Conservation (phyloP, 2,888 invertebrate species). For the Lasioglossum marginatum region DNA sequence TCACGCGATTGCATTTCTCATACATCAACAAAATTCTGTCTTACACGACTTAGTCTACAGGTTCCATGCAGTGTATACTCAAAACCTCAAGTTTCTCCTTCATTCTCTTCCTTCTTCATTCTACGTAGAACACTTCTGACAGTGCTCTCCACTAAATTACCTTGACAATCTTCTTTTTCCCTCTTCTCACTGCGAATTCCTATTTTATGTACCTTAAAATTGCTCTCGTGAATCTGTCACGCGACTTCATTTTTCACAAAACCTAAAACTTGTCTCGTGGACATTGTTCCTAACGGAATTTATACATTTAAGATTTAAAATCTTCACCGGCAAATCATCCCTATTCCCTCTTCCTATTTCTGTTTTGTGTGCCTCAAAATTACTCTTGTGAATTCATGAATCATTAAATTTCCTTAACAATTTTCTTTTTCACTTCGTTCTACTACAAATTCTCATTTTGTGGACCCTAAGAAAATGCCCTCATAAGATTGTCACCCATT, state of each 20-base stretch:
- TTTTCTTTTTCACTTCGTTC: no score
- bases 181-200: background rate
- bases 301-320: background rate
- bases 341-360: background rate
- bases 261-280: background rate
- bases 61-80: background rate
- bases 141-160: background rate
- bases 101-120: background rate
- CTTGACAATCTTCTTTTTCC: slow-evolving; percentile 1
- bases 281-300: background rate
- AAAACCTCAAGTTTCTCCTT: slow-evolving; percentile 1
- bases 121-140: background rate
- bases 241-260: background rate
- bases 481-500: no score
- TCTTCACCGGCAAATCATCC: background rate
- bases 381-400: background rate
- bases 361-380: background rate
- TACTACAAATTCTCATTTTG: no score
- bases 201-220: background rate
- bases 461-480: no score
- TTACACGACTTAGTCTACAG: background rate
- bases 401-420: no score
- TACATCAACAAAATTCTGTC: background rate
- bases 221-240: background rate
- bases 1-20: background rate